phyloP scores from a whole-genome alignment of 2,113 vertebrate genomes.

The Corapipo altera region DNA sequence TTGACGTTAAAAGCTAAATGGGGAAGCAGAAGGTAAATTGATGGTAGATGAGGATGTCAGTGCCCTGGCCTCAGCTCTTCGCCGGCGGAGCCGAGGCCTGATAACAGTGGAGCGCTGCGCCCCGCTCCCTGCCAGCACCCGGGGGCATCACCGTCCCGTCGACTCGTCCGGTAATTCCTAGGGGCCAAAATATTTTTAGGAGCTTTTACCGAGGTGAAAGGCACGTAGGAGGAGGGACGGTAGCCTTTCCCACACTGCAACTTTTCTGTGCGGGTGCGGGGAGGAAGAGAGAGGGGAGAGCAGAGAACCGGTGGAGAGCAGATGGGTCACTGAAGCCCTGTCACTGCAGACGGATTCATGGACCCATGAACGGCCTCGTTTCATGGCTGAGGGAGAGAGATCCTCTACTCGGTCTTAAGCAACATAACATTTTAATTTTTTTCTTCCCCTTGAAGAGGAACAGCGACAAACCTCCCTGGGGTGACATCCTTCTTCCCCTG shows the following conservation, averaged over 20 bases:
- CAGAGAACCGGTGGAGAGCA: neutral
- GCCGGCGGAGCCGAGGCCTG: slow-evolving; percentile 16
- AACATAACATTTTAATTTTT: neutral
- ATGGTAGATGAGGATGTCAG: slow-evolving; percentile 80
- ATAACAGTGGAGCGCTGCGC: slow-evolving; percentile 56
- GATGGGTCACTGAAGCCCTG: neutral
- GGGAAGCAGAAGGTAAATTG: slow-evolving; percentile 82
- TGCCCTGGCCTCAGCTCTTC: slow-evolving; percentile 67
- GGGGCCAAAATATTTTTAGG: neutral
- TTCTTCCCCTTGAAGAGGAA: neutral
- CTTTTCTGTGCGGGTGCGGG: neutral
- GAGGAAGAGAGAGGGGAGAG: neutral
- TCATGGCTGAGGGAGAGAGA: neutral
- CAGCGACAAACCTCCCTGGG: neutral
- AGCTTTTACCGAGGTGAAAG: neutral
- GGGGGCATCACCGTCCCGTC: neutral
- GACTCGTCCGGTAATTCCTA: neutral
- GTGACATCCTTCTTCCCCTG: neutral
- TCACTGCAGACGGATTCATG: accelerated
- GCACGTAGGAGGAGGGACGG: neutral
- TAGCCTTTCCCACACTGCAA: neutral
- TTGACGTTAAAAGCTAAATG: slow-evolving; percentile 88
- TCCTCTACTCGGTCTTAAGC: neutral
- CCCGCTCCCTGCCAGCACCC: neutral
- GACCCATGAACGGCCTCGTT: accelerated